Conservation (phyloP, 2,113 vertebrate species). For the Murina feae region DNA sequence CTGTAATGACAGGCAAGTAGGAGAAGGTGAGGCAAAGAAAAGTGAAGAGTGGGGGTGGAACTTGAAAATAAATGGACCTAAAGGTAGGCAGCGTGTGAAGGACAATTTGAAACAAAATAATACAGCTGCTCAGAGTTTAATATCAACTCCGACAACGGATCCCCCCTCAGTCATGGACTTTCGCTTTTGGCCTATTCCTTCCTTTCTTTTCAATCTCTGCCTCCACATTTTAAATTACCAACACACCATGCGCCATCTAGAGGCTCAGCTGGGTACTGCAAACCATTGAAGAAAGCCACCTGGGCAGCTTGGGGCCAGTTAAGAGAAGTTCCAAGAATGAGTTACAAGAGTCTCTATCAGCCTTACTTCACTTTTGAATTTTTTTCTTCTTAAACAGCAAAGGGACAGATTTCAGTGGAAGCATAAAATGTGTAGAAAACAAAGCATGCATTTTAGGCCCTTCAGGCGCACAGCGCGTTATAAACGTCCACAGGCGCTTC, state of each 20-base stretch:
- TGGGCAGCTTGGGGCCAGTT: neutral
- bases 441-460: neutral
- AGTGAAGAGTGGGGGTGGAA: neutral
- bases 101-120: neutral
- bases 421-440: neutral
- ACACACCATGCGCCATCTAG: neutral
- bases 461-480: neutral
- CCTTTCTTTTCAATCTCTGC: neutral
- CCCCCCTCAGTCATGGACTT: neutral
- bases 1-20: fast-evolving
- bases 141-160: fast-evolving
- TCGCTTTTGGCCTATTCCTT: neutral
- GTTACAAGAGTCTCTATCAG: neutral
- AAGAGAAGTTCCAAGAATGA: neutral
- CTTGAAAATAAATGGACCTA: neutral
- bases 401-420: neutral
- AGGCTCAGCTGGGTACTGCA: neutral
- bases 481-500: fast-evolving
- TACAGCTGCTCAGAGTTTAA: neutral
- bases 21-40: neutral
- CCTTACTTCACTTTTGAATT: neutral
- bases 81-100: no score
- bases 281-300: neutral
- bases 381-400: neutral
- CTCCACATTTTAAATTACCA: neutral